phyloP scores from a whole-genome alignment of 2,797 vertebrate genomes.

The Mus spretus region DNA sequence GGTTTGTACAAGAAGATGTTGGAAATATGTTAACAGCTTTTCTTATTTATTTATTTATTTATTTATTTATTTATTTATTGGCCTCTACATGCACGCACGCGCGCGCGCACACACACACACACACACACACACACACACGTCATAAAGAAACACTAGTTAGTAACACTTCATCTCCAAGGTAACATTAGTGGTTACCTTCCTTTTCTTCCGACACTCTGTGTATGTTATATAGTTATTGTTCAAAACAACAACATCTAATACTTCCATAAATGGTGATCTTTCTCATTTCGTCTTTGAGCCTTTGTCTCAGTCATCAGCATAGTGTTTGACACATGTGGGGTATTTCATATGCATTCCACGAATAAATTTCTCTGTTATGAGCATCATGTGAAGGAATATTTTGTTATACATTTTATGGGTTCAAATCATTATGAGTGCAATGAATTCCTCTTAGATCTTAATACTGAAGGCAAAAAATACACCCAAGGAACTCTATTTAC shows the following conservation, averaged over 20 bases:
- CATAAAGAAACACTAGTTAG: neutral
- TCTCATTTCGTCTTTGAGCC: slow-evolving; percentile 12
- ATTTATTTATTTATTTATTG: too few relatives aligned
- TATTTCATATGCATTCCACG: neutral
- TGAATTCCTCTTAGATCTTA: slow-evolving; percentile 50
- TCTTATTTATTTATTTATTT: neutral
- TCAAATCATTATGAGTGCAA: slow-evolving; percentile 25
- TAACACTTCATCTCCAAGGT: neutral
- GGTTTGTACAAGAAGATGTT: neutral
- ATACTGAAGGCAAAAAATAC: neutral
- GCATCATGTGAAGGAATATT: slow-evolving; percentile 33
- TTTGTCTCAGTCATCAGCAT: neutral
- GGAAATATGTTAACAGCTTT: neutral
- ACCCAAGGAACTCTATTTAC: neutral
- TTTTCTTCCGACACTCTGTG: neutral
- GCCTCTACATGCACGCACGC: neutral
- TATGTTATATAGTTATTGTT: neutral
- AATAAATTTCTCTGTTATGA: slow-evolving; percentile 45
- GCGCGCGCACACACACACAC: neutral
- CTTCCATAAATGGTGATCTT: neutral
- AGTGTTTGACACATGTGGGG: neutral
- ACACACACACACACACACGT: neutral
- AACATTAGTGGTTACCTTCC: neutral
- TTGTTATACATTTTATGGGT: slow-evolving; percentile 17
- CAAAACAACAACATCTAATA: neutral